Base-by-base conservation (phyloP, 92 coral and sea anemone genomes). In the Siderastrea radians region DNA sequence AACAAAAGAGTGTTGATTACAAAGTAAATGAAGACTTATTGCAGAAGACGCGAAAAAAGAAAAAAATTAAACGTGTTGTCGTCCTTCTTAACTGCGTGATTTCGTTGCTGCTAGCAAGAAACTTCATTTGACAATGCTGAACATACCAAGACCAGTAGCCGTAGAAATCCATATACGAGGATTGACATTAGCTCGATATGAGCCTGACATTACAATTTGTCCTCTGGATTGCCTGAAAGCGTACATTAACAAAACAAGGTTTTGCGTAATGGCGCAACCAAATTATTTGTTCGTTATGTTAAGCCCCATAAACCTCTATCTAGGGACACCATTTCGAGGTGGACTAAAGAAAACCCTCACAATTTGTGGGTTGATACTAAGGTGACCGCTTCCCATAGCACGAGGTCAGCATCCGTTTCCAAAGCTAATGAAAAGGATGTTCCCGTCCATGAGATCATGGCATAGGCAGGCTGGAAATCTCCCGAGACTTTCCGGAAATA, bases 401-500 rank as follows among this genome's bases (percentile, higher is more conserved):
- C 94, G 16, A 87, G 80, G 78, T 79, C 91, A 55, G 88, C 88
- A 47, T 91, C 91, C 59, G 61, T 63, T 50, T 91, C 94, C 16
- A 86, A 86, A 53, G 91, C 91, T 12, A 81, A 75, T 68, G 60
- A 5, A 44, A 76, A 66, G 62, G 75, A 77, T 11, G 75, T 86
- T 45, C 91, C 87, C 46, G 66, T 91, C 17, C 61, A 64, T 48
- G 76, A 77, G 49, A 86, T 88, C 66, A 59, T 88, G 68, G 49
- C 75, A 4, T 61, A 68, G 79, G 91, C 87, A 11, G 83, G 88
- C 62, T 88, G 91, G 88, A 58, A 57, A 4, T 73, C 87, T 43
- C 70, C 76, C 16, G 67, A 73, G 10, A 88, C 83, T 10, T 88
- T 88, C 43, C 38, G 38, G 9, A 87, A 65, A 65, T 70, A 66